A percentile compares a stretch with the other conserved stretches of the same genome.
phyloP scores from a whole-genome alignment of 2,888 invertebrate species.

The Matsumyia berberina region DNA sequence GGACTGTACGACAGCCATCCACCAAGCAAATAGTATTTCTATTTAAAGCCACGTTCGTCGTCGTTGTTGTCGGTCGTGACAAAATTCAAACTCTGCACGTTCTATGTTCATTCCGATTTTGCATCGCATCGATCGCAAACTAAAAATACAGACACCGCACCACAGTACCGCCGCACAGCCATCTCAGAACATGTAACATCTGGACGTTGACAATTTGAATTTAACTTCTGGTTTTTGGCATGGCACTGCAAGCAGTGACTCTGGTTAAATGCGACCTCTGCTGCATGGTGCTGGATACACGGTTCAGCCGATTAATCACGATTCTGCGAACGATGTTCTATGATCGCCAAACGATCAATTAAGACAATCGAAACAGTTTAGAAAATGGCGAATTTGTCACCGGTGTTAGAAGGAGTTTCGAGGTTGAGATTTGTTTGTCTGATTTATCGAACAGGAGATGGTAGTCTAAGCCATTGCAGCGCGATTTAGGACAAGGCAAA shows the following conservation, averaged over 20 bases:
- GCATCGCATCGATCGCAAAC: conserved; percentile 71
- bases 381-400: conserved; percentile 26
- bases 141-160: conserved; percentile 54
- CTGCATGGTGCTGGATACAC: conserved; percentile 16
- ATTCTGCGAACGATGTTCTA: conserved; percentile 64
- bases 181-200: conserved; percentile 61
- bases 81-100: conserved; percentile 55
- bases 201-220: conserved; percentile 70
- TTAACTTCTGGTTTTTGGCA: conserved; percentile 69
- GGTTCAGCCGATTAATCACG: conserved; percentile 68
- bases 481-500: conserved; percentile 22
- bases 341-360: conserved; percentile 69
- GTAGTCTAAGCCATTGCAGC: conserved; percentile 1
- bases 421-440: conserved; percentile 3
- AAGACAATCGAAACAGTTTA: conserved; percentile 58
- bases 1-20: conserved; percentile 23
- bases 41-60: conserved; percentile 55
- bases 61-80: conserved; percentile 70
- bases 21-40: conserved; percentile 44
- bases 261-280: conserved; percentile 48
- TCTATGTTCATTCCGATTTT: conserved; percentile 61
- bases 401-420: not conserved
- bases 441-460: conserved; percentile 35
- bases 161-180: conserved; percentile 5
- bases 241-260: conserved; percentile 13